Conservation (phyloP, 2,888 invertebrate species). For the Tetheella fluctuosa region DNA sequence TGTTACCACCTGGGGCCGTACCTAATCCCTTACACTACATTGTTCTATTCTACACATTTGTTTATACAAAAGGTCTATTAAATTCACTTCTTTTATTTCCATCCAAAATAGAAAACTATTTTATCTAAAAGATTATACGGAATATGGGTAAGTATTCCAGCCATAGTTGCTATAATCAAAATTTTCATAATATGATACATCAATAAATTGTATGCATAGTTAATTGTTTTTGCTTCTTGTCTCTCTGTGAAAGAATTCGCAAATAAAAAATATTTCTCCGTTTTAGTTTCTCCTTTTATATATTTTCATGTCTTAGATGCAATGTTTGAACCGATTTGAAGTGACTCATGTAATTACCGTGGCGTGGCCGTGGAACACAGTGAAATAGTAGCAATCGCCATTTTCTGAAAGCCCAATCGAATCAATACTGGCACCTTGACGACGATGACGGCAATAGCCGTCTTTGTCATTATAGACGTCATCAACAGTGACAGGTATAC, state of each 20-base stretch:
- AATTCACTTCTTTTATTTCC: not conserved
- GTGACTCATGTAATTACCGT: too few relatives aligned
- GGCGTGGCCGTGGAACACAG: too few relatives aligned
- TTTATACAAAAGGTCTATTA: not conserved
- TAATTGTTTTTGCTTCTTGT: not conserved
- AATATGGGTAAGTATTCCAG: not conserved
- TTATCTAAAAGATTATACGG: not conserved
- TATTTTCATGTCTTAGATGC: too few relatives aligned
- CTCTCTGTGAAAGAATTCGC: not conserved
- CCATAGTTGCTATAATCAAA: not conserved
- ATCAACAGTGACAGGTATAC: too few relatives aligned
- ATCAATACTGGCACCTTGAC: too few relatives aligned
- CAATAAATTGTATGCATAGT: not conserved
- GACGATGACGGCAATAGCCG: too few relatives aligned
- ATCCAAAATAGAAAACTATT: not conserved
- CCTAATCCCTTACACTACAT: not conserved
- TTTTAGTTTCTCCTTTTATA: not conserved
- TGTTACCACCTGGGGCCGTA: too few relatives aligned
- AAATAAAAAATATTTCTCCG: not conserved
- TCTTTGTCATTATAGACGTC: too few relatives aligned
- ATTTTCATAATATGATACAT: not conserved
- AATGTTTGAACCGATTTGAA: too few relatives aligned
- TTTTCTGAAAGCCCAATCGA: too few relatives aligned
- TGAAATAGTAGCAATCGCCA: too few relatives aligned
- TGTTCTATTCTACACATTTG: not conserved